These are phyloP conservation scores for Pogonocherus hispidulus DNA, from an alignment of 2,888 invertebrate genomes.

Conservation along the genomic window DNA sequence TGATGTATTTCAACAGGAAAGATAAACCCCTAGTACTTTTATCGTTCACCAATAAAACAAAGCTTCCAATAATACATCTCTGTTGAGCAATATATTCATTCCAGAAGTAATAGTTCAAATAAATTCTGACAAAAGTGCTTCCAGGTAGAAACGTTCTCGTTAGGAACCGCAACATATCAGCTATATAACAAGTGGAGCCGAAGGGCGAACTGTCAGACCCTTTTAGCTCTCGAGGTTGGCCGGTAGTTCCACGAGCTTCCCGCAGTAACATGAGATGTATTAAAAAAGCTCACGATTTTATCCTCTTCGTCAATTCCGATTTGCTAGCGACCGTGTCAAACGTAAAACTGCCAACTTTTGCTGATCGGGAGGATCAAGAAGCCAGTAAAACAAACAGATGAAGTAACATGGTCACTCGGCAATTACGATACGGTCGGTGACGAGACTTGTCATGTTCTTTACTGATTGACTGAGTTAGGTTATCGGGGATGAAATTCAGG, in stretches of 20 bases:
- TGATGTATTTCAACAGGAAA: too few species aligned
- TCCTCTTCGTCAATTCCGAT: slow-evolving; percentile 14
- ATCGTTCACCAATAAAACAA: too few species aligned
- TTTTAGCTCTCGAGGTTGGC: slow-evolving; percentile 8
- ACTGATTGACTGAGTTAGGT: neutral
- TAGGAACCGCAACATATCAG: slow-evolving; percentile 13
- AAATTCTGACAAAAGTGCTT: neutral
- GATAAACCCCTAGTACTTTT: too few species aligned
- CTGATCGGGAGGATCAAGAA: slow-evolving; percentile 6
- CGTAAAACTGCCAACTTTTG: slow-evolving; percentile 5
- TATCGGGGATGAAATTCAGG: neutral
- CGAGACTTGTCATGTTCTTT: slow-evolving; percentile 9
- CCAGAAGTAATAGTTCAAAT: neutral
- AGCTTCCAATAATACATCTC: too few species aligned
- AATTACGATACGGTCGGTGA: neutral
- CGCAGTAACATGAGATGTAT: slow-evolving; percentile 41
- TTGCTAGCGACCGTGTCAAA: slow-evolving; percentile 7
- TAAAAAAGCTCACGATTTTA: slow-evolving; percentile 44
- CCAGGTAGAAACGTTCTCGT: slow-evolving; percentile 6
- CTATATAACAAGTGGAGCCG: slow-evolving; percentile 2
- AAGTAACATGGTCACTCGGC: slow-evolving; percentile 8
- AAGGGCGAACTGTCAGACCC: slow-evolving; percentile 6
- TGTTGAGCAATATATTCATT: neutral
- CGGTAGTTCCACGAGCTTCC: slow-evolving; percentile 7
- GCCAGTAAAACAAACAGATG: slow-evolving; percentile 15